Evolutionary conservation across 2,113 vertebrate species (phyloP).

Genomic region (Labrus mixtus): DNA sequence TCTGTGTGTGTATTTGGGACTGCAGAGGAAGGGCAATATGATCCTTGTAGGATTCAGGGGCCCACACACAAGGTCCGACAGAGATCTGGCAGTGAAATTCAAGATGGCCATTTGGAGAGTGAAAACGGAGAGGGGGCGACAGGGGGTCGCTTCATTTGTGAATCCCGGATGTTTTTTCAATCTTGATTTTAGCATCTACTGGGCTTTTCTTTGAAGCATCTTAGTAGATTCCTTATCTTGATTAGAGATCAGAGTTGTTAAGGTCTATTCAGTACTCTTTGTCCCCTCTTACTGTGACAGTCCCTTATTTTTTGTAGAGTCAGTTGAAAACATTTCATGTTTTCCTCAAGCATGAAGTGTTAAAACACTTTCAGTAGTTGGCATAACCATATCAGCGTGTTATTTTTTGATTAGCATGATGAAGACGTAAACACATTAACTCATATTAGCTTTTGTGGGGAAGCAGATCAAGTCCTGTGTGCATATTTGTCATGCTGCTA

Average conservation of each 20-base stretch:
- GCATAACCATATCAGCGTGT: not conserved
- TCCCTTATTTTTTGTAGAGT: not conserved
- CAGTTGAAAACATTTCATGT: not conserved
- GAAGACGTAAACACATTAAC: conserved; percentile 21
- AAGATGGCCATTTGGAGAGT: conserved; percentile 76
- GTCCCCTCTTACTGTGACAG: not conserved
- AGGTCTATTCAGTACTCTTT: conserved; percentile 28
- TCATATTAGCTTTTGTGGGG: conserved; percentile 54
- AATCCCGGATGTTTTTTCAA: conserved; percentile 73
- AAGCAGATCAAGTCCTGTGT: conserved; percentile 75
- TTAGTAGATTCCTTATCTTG: conserved; percentile 70
- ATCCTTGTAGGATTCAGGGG: conserved; percentile 79
- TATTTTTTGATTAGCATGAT: conserved; percentile 3
- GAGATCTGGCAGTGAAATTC: conserved; percentile 82
- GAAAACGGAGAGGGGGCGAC: conserved; percentile 26
- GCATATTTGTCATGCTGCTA: conserved; percentile 86
- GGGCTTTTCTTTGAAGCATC: conserved; percentile 52
- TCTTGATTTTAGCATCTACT: conserved; percentile 44
- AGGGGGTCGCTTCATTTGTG: conserved; percentile 69
- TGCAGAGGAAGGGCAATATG: conserved; percentile 80
- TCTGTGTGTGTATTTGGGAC: conserved; percentile 54
- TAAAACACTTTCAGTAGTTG: not conserved
- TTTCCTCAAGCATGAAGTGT: not conserved
- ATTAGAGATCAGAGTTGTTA: conserved; percentile 44
- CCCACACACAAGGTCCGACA: conserved; percentile 78